Base-by-base conservation (phyloP, 1,140 invertebrate species). In the Drosophila malerkotliana region DNA sequence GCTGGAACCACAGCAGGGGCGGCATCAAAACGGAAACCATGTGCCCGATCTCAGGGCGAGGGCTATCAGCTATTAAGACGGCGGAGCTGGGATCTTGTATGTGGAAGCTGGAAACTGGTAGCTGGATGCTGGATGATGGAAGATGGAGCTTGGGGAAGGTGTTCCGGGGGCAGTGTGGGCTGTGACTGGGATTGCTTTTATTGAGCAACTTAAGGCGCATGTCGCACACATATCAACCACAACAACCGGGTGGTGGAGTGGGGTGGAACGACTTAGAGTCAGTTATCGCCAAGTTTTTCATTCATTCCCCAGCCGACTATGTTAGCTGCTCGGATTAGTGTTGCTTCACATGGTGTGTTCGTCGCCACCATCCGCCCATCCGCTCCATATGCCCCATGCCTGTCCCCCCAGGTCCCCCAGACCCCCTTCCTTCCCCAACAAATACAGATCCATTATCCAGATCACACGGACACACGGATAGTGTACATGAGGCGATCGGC, bases 221-320 rank as follows among this genome's bases (percentile, higher is more conserved):
- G 75, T 68, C 63, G 55, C 61, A 37, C 34, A 37, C 34, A 69
- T 44, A 79, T 63, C 59, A 79, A 75, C 28, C 60, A 32, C 56
- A 60, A 24, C 51, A 55, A 37, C 21, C 26, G 26, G 26, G 26
- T 28, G 26, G 26, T 28, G 26, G 55, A 30, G 30, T 48, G 30
- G 47, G 57, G 63, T 55, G 52, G 47, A 64, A 34, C 58, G 60
- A 68, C 69, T 81, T 82, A 82, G 78, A 71, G 66, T 51, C 32
- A 63, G 60, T 85, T 85, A 85, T 85, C 81, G 55, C 73, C 52
- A 61, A 77, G 74, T 62, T 87, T 15, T 15, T 85, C 73, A 85
- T 85, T 81, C 78, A 80, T 68, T 73, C 39, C 56, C 7, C 57
- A 34, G 34, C 62, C 58, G 68, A 79, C 66, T 74, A 63, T 69